These are phyloP conservation scores for Uromys caudimaculatus DNA, from an alignment of 2,797 vertebrate species.

Conservation along the genomic window DNA sequence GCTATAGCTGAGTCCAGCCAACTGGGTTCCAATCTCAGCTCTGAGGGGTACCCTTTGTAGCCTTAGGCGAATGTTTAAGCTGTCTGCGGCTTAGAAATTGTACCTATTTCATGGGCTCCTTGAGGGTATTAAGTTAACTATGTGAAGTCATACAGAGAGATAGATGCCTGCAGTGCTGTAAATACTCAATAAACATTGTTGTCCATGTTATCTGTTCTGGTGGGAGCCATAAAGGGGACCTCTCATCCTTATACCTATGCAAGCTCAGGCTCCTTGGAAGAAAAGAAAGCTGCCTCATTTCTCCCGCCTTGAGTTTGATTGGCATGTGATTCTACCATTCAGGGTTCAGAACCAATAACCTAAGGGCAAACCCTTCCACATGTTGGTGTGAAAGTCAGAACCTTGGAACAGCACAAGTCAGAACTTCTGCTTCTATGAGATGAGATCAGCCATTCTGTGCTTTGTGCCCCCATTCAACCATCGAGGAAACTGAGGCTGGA, in stretches of 20 bases:
- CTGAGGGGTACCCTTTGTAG: not conserved
- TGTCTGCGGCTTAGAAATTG: slow-evolving; percentile 17
- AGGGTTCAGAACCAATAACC: not conserved
- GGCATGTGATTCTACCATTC: not conserved
- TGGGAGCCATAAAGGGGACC: not conserved
- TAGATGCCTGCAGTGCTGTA: not conserved
- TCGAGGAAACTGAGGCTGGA: slow-evolving; percentile 41
- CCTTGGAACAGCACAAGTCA: not conserved
- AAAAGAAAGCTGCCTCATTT: not conserved
- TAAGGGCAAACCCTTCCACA: not conserved
- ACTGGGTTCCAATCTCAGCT: slow-evolving; percentile 15
- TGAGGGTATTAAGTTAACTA: not conserved
- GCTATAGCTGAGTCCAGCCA: not conserved
- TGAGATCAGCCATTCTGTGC: not conserved
- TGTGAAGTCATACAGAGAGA: not conserved
- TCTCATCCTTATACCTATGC: not conserved
- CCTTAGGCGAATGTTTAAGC: slow-evolving; percentile 6
- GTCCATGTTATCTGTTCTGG: not conserved
- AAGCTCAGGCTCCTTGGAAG: slow-evolving; percentile 6
- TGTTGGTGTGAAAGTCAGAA: not conserved
- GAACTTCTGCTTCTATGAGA: not conserved
- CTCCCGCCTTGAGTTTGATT: not conserved
- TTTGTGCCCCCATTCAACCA: not conserved
- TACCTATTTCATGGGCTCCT: not conserved
- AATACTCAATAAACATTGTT: not conserved